Conservation (phyloP, 2,888 invertebrate genomes). For the Caenorhabditis sp. region DNA sequence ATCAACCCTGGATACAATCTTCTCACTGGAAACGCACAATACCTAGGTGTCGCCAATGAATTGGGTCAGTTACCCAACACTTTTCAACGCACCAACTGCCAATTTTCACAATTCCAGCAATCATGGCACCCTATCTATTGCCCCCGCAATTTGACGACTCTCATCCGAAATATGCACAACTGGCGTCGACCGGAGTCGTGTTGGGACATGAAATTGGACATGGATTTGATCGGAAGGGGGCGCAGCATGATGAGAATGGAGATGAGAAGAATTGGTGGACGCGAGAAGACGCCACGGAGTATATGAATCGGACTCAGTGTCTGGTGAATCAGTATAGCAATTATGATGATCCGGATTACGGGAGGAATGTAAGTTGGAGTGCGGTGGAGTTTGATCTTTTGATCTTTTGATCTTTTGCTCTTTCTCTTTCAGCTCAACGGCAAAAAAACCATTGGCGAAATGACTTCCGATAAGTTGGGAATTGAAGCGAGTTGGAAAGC, state of each 20-base stretch:
- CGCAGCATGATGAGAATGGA: conserved; percentile 8
- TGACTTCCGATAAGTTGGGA: not conserved
- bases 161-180: conserved; percentile 11
- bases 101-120: too few species aligned
- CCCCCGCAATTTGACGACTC: conserved; percentile 9
- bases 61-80: too few species aligned
- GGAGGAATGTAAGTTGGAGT: conserved; percentile 10
- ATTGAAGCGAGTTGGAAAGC: conserved; percentile 1
- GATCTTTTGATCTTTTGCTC: too few species aligned
- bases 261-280: not conserved
- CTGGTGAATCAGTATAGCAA: not conserved
- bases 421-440: not conserved
- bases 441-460: not conserved
- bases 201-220: conserved; percentile 29
- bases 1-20: too few species aligned
- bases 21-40: too few species aligned
- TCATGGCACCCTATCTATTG: not conserved
- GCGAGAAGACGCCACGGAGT: not conserved
- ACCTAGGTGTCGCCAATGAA: too few species aligned
- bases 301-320: not conserved
- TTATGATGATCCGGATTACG: conserved; percentile 24
- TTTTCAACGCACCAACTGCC: too few species aligned
- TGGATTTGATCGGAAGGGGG: conserved; percentile 5
- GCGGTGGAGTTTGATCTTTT: too few species aligned
- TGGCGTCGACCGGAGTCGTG: not conserved